A percentile compares a stretch with the other conserved stretches of the same genome.
These are phyloP conservation scores for Boloria selene DNA, from an alignment of 2,888 invertebrate species.

Conservation along the genomic window DNA sequence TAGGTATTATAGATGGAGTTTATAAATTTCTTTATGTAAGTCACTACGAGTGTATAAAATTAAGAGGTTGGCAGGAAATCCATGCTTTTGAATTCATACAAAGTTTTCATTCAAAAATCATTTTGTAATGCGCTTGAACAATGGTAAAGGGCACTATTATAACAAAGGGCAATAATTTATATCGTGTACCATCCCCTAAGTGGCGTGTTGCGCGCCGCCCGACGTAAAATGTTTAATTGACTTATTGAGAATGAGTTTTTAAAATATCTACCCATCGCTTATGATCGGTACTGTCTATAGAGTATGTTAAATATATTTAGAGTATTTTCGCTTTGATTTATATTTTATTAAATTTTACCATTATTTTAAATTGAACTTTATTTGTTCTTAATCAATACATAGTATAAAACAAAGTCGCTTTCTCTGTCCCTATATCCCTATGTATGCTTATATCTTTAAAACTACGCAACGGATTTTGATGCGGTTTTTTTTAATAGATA, in stretches of 20 bases:
- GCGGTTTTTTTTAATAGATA: too few relatives aligned
- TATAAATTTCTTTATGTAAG: too few relatives aligned
- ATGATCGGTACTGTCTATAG: constrained; percentile 43
- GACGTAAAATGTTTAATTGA: constrained; percentile 77
- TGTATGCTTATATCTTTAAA: too few relatives aligned
- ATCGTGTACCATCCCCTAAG: constrained; percentile 70
- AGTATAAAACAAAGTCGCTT: too few relatives aligned
- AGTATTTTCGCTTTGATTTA: background rate
- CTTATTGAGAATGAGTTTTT: constrained; percentile 80
- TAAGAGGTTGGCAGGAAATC: background rate
- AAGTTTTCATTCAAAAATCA: background rate
- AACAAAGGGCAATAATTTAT: constrained; percentile 78
- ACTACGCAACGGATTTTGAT: too few relatives aligned
- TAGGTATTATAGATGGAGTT: too few relatives aligned
- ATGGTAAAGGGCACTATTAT: constrained; percentile 55
- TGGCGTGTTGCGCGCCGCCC: constrained; percentile 65
- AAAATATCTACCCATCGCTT: constrained; percentile 73
- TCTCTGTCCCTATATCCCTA: too few relatives aligned
- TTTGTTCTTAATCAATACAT: too few relatives aligned
- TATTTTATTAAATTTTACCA: background rate
- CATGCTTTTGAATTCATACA: background rate
- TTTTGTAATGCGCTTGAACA: constrained; percentile 25
- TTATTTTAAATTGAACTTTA: too few relatives aligned
- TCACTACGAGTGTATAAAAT: too few relatives aligned
- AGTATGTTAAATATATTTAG: constrained; percentile 47